Base-by-base conservation (phyloP, 2,113 vertebrate genomes). In the Semnornis frantzii region DNA sequence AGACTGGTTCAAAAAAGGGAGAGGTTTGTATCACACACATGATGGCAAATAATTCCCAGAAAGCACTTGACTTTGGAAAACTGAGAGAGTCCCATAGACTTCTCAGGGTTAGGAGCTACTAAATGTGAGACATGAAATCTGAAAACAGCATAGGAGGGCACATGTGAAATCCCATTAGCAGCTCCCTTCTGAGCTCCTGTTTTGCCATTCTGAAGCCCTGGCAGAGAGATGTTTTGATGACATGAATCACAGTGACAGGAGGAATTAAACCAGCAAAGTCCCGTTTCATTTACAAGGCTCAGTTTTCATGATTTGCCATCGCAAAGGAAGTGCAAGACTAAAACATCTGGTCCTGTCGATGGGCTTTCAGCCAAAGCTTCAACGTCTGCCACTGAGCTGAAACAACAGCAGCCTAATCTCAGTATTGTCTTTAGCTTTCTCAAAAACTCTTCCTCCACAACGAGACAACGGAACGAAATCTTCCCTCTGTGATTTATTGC, bases 351-450 rank as follows among this genome's bases (percentile, higher is more conserved):
- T 94, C 91, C 83, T 87, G 82, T 68, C 15, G 27, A 96, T 96
- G 98, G 98, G 98, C 98, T 92, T 78, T 63, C 85, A 97, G 98
- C 98, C 98, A 98, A 97, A 96, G 94, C 98, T 98, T 98, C 98
- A 98, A 98, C 97, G 98, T 98, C 97, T 97, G 97, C 98, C 96
- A 97, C 96, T 97, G 97, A 98, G 97, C 98, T 98, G 97, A 98
- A 98, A 98, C 98, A 98, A 98, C 98, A 98, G 98, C 98, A 97
- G 96, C 97, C 97, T 98, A 98, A 98, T 98, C 98, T 98, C 90
- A 82, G 96, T 98, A 97, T 98, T 98, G 98, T 98, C 98, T 98
- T 98, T 97, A 97, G 92, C 95, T 95, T 95, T 98, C 98, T 86
- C 46, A 85, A 81, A 91, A 89, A 89, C 96, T 97, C 97, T 94